Evolutionary conservation across 2,113 vertebrate species (phyloP).

Genomic region (Oxygymnocypris stewartii): DNA sequence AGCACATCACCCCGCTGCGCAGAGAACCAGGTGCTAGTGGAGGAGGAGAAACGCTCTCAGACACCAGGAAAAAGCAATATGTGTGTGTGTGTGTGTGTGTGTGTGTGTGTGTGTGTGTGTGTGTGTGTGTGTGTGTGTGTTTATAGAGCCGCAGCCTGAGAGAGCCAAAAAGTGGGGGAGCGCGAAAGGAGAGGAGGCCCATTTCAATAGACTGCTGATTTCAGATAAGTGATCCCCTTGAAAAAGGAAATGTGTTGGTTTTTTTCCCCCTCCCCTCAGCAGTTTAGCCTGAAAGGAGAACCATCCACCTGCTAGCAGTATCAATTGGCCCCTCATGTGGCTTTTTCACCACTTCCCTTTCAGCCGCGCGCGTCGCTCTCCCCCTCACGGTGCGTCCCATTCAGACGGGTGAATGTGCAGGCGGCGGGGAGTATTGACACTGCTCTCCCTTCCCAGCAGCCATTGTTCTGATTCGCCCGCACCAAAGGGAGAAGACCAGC

Average conservation of each 20-base stretch:
- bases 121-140: no score
- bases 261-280: slow-evolving; percentile 30
- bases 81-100: no score
- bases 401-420: slow-evolving; percentile 53
- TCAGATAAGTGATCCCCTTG: slow-evolving; percentile 68
- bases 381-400: slow-evolving; percentile 47
- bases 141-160: slow-evolving; percentile 32
- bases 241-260: slow-evolving; percentile 63
- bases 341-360: slow-evolving; percentile 59
- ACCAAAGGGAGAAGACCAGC: slow-evolving; percentile 47
- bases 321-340: slow-evolving; percentile 64
- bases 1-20: slow-evolving; percentile 63
- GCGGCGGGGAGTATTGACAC: slow-evolving; percentile 52
- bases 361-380: slow-evolving; percentile 46
- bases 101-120: no score
- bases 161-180: slow-evolving; percentile 47
- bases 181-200: slow-evolving; percentile 55
- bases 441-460: slow-evolving; percentile 43
- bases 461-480: slow-evolving; percentile 49
- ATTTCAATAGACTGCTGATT: slow-evolving; percentile 66
- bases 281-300: slow-evolving; percentile 62
- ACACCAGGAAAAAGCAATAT: slow-evolving; percentile 35
- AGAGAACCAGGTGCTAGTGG: slow-evolving; percentile 63
- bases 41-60: slow-evolving; percentile 50
- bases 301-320: slow-evolving; percentile 64